Base-by-base conservation (phyloP, 2,888 invertebrate species). In the Epiblema foenella region DNA sequence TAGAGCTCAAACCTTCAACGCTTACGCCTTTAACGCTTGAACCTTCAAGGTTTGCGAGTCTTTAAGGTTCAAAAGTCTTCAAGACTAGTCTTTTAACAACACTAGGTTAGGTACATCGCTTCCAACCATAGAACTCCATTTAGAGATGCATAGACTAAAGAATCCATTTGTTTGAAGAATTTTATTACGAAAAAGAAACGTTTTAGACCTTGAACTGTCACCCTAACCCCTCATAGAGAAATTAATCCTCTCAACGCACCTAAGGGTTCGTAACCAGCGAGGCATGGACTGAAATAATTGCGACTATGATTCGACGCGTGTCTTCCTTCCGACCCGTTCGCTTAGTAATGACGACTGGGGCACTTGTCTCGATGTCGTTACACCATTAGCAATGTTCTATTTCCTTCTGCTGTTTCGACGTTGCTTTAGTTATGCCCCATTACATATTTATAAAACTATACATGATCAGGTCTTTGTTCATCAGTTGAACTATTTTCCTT, bases 331-430 rank as follows among this genome's bases (percentile, higher is more conserved):
- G 78, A 71, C 72, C 72, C 75, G 75, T 70, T 71, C 70, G 76
- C 76, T 78, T 78, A 78, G 81, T 89, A 88, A 89, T 85, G 88
- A 88, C 78, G 84, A 82, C 84, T 81, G 76, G 78, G 79, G 79
- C 79, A 76, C 77, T 74, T 60, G 76, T 74, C 72, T 75, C 74
- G 78, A 78, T 80, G 80, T 84, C 79, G 81, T 83, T 81, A 81
- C 80, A 68, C 64, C 77, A 81, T 83, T 83, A 83, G 80, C 74
- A 77, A 81, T 78, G 81, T 84, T 77, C 82, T 84, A 81, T 82
- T 80, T 79, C 76, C 29, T 79, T 81, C 77, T 78, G 75, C 76
- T 74, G 75, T 77, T 83, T 79, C 79, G 77, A 78, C 54, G 77
- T 75, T 74, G 71, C 67, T 75, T 74, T 74, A 75, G 75, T 37